These are phyloP conservation scores for Vesta saturnalis DNA, from an alignment of 2,888 invertebrate genomes.

Conservation along the genomic window DNA sequence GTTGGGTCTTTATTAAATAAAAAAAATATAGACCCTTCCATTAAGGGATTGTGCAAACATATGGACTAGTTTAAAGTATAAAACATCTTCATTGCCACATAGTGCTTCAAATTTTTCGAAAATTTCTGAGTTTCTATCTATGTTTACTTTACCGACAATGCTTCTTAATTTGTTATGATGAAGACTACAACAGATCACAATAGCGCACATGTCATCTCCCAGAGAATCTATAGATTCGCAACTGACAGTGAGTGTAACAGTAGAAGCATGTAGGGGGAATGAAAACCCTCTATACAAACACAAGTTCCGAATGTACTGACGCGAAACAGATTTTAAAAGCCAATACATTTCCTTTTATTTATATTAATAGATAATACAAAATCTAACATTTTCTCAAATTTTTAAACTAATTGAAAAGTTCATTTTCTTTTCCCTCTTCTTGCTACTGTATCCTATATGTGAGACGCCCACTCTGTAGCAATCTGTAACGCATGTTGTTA, in stretches of 20 bases:
- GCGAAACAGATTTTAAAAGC: conserved; percentile 50
- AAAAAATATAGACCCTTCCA: conserved; percentile 33
- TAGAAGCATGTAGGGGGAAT: conserved; percentile 38
- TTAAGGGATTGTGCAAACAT: conserved; percentile 47
- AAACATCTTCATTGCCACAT: neutral
- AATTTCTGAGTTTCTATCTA: neutral
- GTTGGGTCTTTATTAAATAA: conserved; percentile 57
- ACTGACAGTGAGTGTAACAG: conserved; percentile 40
- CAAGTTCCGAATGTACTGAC: conserved; percentile 47
- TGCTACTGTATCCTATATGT: conserved; percentile 34
- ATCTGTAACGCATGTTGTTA: conserved; percentile 45
- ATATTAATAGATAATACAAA: neutral
- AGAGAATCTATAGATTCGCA: conserved; percentile 34
- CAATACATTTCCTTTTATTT: conserved; percentile 42
- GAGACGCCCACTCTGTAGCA: conserved; percentile 40
- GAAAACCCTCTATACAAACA: conserved; percentile 51
- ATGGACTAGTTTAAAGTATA: conserved; percentile 56
- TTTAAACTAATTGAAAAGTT: neutral
- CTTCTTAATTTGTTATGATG: conserved; percentile 35
- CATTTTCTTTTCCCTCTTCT: conserved; percentile 47
- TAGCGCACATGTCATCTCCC: conserved; percentile 46
- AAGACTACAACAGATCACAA: conserved; percentile 28
- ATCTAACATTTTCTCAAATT: neutral
- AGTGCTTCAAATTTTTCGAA: neutral
- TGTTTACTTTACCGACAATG: conserved; percentile 33